A percentile compares a stretch with the other conserved stretches of the same genome.
These are phyloP conservation scores for Rhombomys opimus DNA, from an alignment of 2,113 vertebrate genomes.

Conservation along the genomic window DNA sequence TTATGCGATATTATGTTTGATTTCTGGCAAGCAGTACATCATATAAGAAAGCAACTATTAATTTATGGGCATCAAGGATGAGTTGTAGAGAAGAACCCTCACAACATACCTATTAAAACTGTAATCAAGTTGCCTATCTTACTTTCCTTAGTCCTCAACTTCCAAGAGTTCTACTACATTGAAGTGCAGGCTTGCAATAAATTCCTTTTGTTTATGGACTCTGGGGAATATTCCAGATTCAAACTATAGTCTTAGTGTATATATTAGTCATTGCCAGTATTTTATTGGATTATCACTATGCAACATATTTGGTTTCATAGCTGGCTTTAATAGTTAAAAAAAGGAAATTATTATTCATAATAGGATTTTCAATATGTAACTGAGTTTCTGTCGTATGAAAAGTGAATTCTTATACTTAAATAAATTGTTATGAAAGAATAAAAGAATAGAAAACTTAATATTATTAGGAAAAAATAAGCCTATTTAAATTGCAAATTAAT, in stretches of 20 bases:
- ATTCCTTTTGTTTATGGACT: background rate
- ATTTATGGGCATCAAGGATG: background rate
- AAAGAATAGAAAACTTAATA: constrained; percentile 18
- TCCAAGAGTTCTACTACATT: background rate
- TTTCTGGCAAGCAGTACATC: background rate
- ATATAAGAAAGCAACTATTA: background rate
- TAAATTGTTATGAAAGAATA: background rate
- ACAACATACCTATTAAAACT: background rate
- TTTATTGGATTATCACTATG: constrained; percentile 25
- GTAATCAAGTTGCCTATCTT: background rate
- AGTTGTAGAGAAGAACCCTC: background rate
- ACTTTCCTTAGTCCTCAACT: background rate
- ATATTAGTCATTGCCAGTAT: constrained; percentile 26
- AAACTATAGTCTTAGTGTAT: background rate
- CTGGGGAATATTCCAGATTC: background rate
- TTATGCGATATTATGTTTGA: background rate
- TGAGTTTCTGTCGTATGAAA: background rate
- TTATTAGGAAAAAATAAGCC: background rate
- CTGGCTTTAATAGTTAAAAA: background rate
- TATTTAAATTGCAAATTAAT: background rate
- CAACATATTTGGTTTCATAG: background rate
- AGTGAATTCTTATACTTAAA: background rate
- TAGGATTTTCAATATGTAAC: background rate
- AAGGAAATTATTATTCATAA: background rate
- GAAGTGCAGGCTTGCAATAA: background rate